phyloP scores from a whole-genome alignment of 2,113 vertebrate species.

The Vicugna pacos region DNA sequence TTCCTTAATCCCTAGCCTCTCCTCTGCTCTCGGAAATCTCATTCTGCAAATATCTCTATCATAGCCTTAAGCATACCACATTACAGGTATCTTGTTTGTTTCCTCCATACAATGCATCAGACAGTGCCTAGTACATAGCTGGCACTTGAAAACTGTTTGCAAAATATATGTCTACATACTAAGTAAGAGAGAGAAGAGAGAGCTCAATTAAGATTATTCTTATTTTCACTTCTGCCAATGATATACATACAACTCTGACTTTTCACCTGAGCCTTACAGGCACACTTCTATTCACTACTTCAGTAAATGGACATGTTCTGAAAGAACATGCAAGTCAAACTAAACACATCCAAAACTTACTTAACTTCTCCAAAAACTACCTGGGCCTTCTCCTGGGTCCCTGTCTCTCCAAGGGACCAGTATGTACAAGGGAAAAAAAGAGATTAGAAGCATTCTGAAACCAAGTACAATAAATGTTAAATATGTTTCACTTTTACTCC shows the following conservation, averaged over 20 bases:
- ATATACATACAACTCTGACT: background rate
- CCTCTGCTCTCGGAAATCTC: background rate
- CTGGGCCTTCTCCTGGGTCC: conserved; percentile 24
- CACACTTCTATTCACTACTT: background rate
- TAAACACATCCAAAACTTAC: background rate
- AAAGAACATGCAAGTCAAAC: conserved; percentile 17
- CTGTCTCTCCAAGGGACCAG: conserved; percentile 11
- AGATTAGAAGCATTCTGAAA: conserved; percentile 40
- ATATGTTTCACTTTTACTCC: conserved; percentile 9
- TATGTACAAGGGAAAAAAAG: conserved; percentile 3
- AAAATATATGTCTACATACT: background rate
- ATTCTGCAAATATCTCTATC: background rate
- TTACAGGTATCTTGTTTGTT: background rate
- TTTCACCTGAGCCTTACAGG: background rate
- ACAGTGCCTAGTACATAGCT: background rate
- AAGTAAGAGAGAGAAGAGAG: background rate
- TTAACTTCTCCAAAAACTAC: conserved; percentile 29
- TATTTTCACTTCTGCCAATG: conserved; percentile 20
- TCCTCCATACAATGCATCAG: background rate
- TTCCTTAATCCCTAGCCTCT: background rate
- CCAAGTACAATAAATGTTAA: background rate
- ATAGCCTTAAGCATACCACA: background rate
- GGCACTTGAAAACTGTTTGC: background rate
- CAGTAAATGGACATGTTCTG: background rate
- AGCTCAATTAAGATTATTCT: background rate